These are phyloP conservation scores for Drosophila subobscura DNA, from an alignment of 1,140 invertebrate genomes.

Conservation along the genomic window DNA sequence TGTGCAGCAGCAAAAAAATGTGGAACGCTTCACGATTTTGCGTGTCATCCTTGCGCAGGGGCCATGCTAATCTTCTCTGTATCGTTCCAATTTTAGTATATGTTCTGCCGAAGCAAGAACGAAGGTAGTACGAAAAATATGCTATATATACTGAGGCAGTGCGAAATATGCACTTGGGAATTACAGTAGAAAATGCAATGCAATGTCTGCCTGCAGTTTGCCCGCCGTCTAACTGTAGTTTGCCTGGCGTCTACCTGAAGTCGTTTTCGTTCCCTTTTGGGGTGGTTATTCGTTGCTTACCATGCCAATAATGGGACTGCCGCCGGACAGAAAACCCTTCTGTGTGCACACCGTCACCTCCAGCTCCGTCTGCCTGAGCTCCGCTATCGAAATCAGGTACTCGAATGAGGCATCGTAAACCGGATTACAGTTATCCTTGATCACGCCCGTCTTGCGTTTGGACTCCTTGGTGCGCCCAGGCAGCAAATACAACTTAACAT, in stretches of 20 bases:
- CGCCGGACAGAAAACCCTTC: constrained; percentile 90
- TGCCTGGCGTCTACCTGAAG: constrained; percentile 1
- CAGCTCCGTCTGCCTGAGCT: constrained; percentile 88
- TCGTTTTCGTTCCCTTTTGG: constrained; percentile 13
- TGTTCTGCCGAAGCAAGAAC: constrained; percentile 91
- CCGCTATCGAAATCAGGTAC: constrained; percentile 90
- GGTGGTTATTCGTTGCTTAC: constrained; percentile 81
- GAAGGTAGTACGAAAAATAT: background rate
- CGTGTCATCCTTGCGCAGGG: constrained; percentile 96
- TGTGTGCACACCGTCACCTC: constrained; percentile 93
- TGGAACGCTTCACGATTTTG: constrained; percentile 95
- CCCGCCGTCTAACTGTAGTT: no score
- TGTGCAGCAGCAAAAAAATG: constrained; percentile 87
- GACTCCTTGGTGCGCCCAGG: constrained; percentile 94
- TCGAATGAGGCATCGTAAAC: constrained; percentile 96
- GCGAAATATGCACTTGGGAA: constrained; percentile 55
- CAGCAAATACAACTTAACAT: constrained; percentile 96
- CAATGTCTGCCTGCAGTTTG: no score
- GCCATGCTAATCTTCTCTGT: constrained; percentile 97
- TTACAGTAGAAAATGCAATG: constrained; percentile 21
- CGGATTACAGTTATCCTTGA: constrained; percentile 96
- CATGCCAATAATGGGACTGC: constrained; percentile 92
- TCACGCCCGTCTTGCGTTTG: constrained; percentile 94
- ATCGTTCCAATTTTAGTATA: constrained; percentile 94
- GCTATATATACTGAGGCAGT: constrained; percentile 30